phyloP scores from a whole-genome alignment of 2,113 vertebrate species.

The Rhynchomys soricoides region DNA sequence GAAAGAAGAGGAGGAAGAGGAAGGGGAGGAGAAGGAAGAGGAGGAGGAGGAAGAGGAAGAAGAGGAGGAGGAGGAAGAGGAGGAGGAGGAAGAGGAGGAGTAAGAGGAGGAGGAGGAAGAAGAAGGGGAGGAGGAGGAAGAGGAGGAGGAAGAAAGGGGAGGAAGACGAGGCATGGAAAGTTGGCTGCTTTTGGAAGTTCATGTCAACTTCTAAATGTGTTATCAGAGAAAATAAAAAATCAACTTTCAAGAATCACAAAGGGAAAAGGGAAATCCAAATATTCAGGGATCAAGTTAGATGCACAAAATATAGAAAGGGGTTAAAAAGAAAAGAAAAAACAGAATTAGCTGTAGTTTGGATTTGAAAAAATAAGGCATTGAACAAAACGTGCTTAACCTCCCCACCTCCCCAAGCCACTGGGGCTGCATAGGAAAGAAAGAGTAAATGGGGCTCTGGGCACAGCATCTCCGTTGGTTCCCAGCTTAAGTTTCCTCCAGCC shows the following conservation, averaged over 20 bases:
- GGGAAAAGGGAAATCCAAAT: slow-evolving; percentile 35
- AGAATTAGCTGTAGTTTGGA: neutral
- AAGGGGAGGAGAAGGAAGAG: neutral
- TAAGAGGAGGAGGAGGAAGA: no score
- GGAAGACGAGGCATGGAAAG: neutral
- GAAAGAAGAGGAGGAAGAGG: neutral
- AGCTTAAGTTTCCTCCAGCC: slow-evolving; percentile 79
- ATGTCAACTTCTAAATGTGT: slow-evolving; percentile 58
- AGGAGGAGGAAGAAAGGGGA: no score
- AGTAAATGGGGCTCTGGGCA: slow-evolving; percentile 60
- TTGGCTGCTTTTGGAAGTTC: neutral
- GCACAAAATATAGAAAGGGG: slow-evolving; percentile 6
- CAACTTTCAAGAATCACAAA: slow-evolving; percentile 45
- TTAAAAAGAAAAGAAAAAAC: neutral
- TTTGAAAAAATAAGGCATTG: no score
- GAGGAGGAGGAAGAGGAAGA: neutral
- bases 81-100: neutral
- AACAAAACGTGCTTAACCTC: neutral
- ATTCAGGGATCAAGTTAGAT: slow-evolving; percentile 51
- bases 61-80: neutral
- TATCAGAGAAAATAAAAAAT: slow-evolving; percentile 61
- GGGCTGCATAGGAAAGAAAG: slow-evolving; percentile 53
- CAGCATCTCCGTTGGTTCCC: slow-evolving; percentile 63
- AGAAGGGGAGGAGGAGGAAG: no score
- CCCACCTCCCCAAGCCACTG: neutral